phyloP scores from a whole-genome alignment of 2,113 vertebrate genomes.

The Crotophaga sulcirostris region DNA sequence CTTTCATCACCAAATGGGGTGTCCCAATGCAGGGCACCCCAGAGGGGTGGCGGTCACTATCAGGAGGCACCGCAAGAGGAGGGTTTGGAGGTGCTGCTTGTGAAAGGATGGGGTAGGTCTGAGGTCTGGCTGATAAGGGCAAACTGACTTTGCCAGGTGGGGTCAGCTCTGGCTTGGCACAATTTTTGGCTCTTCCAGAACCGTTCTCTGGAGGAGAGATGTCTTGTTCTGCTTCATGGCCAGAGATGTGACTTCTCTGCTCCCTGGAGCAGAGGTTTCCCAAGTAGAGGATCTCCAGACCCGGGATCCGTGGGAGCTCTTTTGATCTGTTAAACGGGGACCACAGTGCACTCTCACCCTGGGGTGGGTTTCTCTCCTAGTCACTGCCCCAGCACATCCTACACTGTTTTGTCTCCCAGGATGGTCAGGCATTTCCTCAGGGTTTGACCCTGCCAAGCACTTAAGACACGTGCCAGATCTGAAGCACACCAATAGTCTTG shows the following conservation, averaged over 20 bases:
- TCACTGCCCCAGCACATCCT: background rate
- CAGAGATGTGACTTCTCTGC: background rate
- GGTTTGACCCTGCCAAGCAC: background rate
- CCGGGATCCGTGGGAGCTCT: background rate
- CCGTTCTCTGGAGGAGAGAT: background rate
- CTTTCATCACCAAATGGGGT: background rate
- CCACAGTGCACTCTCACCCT: accelerated
- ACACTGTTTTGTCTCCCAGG: background rate
- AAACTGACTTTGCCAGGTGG: background rate
- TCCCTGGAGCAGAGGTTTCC: background rate
- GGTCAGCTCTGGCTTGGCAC: background rate
- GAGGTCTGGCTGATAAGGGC: background rate
- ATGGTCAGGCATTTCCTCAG: background rate
- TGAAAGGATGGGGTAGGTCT: background rate
- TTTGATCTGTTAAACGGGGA: accelerated
- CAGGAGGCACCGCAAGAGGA: background rate
- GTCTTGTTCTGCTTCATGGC: background rate
- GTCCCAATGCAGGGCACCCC: background rate
- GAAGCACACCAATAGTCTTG: background rate
- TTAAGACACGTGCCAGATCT: background rate
- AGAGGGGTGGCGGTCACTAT: background rate
- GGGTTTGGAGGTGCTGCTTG: background rate
- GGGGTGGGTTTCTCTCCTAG: accelerated
- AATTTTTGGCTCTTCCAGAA: background rate
- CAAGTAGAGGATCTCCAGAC: background rate